These are phyloP conservation scores for Triplophysa yarkandensis DNA, from an alignment of 2,797 vertebrate genomes.

Conservation along the genomic window DNA sequence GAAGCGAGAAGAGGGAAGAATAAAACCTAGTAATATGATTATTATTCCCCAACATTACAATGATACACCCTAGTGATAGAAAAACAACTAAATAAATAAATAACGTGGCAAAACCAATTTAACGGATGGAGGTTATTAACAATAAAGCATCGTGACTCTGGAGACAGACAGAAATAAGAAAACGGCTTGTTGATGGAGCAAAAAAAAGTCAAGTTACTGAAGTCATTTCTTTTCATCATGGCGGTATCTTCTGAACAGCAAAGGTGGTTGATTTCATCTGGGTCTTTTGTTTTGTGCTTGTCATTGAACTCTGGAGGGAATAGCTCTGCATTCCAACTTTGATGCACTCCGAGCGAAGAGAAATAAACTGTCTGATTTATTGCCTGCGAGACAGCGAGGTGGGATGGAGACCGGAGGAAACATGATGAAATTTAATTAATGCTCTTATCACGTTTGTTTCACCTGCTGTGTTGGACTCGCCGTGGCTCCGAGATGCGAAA, in stretches of 20 bases:
- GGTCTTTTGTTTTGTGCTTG: slow-evolving; percentile 60
- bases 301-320: slow-evolving; percentile 60
- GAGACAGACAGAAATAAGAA: slow-evolving; percentile 56
- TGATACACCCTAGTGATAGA: slow-evolving; percentile 42
- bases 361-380: slow-evolving; percentile 51
- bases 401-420: slow-evolving; percentile 10
- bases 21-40: slow-evolving; percentile 47
- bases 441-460: slow-evolving; percentile 57
- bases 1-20: slow-evolving; percentile 32
- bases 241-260: slow-evolving; percentile 54
- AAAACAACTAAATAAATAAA: slow-evolving; percentile 21
- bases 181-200: slow-evolving; percentile 42
- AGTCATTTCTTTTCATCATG: slow-evolving; percentile 57
- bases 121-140: slow-evolving; percentile 59
- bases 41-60: slow-evolving; percentile 49
- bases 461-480: slow-evolving; percentile 46
- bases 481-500: slow-evolving; percentile 35
- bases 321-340: slow-evolving; percentile 49
- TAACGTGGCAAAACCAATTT: slow-evolving; percentile 53
- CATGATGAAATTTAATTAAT: slow-evolving; percentile 58
- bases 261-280: slow-evolving; percentile 63
- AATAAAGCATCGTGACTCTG: slow-evolving; percentile 58
- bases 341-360: slow-evolving; percentile 18
- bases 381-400: slow-evolving; percentile 34
- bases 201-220: slow-evolving; percentile 17